Conservation (phyloP, 2,888 invertebrate genomes). For the Dolomedes plantarius region DNA sequence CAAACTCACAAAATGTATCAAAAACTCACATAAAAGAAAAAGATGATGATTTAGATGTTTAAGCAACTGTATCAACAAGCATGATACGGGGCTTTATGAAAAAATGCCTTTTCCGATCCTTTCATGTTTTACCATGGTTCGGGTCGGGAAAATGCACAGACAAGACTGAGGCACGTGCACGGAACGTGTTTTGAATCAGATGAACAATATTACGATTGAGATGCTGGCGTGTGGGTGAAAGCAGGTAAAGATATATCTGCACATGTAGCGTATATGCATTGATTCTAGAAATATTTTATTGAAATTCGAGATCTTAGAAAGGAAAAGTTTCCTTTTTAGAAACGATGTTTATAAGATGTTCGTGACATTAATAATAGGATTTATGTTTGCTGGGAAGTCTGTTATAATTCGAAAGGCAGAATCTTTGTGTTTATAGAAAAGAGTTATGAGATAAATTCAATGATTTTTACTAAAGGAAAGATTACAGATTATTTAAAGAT, state of each 20-base stretch:
- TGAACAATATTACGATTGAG: background rate
- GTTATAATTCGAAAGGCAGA: background rate
- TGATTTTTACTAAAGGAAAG: too few species aligned
- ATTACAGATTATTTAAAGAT: too few species aligned
- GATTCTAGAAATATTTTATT: background rate
- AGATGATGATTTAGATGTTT: too few species aligned
- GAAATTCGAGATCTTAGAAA: background rate
- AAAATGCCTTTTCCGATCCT: background rate
- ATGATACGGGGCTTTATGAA: too few species aligned
- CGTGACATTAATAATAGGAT: background rate
- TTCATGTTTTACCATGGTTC: background rate
- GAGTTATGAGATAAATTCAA: too few species aligned
- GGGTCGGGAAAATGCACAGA: background rate
- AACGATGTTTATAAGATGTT: background rate
- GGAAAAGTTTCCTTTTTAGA: background rate
- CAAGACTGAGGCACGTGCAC: background rate
- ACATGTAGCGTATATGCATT: background rate
- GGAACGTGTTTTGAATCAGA: background rate
- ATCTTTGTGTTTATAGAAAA: too few species aligned
- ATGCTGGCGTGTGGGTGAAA: background rate
- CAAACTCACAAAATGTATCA: too few species aligned
- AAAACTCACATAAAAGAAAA: too few species aligned
- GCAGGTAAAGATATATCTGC: background rate
- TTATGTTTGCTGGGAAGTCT: background rate
- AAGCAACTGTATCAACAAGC: too few species aligned